These are phyloP conservation scores for Epinephelus lanceolatus DNA, from an alignment of 2,113 vertebrate species.

Conservation along the genomic window DNA sequence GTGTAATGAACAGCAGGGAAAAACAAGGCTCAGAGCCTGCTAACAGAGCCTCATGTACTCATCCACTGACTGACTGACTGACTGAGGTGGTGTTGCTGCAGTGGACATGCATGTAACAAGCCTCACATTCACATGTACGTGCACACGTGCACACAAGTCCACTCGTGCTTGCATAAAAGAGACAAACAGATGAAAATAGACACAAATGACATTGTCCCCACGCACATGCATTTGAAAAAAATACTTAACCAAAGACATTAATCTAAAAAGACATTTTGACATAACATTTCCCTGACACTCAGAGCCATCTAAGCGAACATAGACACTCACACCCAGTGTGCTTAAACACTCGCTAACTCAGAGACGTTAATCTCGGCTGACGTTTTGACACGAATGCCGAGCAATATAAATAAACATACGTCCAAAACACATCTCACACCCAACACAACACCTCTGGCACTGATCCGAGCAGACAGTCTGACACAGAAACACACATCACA, in stretches of 20 bases:
- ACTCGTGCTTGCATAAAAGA: no score
- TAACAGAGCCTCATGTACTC: constrained; percentile 44
- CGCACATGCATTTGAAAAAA: constrained; percentile 8
- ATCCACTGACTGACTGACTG: constrained; percentile 22
- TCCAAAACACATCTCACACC: constrained; percentile 52
- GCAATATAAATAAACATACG: constrained; percentile 68
- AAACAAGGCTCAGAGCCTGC: constrained; percentile 51
- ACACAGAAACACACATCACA: constrained; percentile 49
- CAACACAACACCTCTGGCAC: constrained; percentile 46
- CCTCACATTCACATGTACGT: neutral
- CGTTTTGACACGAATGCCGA: constrained; percentile 60
- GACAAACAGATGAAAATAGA: constrained; percentile 8
- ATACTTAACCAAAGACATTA: constrained; percentile 44
- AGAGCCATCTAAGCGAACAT: constrained; percentile 39
- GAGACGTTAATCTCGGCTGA: constrained; percentile 65
- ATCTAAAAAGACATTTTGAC: constrained; percentile 55
- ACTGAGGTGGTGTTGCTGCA: neutral
- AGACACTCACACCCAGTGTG: constrained; percentile 27
- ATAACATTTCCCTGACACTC: constrained; percentile 51
- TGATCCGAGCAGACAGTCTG: constrained; percentile 51
- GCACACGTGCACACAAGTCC: neutral
- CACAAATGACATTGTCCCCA: constrained; percentile 19
- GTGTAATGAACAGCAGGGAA: constrained; percentile 67
- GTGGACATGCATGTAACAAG: constrained; percentile 10
- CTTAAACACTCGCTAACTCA: constrained; percentile 40